Conservation (phyloP, 2,797 vertebrate species). For the Delichon dasypus region DNA sequence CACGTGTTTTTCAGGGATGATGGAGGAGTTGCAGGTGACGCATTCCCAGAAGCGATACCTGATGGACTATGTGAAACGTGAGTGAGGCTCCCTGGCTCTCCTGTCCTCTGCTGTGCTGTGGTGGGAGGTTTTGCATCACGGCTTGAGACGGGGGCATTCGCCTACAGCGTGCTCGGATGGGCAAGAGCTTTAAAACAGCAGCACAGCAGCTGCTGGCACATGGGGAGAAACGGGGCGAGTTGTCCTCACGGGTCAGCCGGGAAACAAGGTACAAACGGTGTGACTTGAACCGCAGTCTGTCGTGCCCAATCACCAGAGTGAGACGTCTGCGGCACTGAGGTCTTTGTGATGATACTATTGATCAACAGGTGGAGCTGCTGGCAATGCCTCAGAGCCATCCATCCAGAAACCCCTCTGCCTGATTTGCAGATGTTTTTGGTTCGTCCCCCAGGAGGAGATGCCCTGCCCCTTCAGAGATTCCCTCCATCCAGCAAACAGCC, state of each 20-base stretch:
- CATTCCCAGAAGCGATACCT: constrained; percentile 82
- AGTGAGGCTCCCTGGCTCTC: constrained; percentile 48
- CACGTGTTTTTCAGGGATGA: constrained; percentile 82
- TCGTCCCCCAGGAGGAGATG: constrained; percentile 74
- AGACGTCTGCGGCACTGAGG: neutral
- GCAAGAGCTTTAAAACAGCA: neutral
- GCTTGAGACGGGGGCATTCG: accelerated
- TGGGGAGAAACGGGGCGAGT: accelerated
- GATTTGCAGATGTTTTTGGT: neutral
- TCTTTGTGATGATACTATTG: neutral
- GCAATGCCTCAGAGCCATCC: neutral
- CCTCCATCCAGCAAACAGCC: constrained; percentile 49
- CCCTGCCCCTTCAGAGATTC: constrained; percentile 73
- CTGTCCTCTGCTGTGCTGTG: neutral
- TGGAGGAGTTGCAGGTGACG: constrained; percentile 84
- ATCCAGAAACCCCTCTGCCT: neutral
- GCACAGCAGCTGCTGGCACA: neutral
- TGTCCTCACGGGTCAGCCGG: neutral
- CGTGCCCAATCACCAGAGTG: neutral
- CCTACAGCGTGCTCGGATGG: neutral
- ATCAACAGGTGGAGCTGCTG: neutral
- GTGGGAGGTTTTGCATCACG: neutral
- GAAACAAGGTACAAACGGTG: accelerated
- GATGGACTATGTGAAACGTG: constrained; percentile 79
- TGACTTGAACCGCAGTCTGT: neutral